phyloP scores from a whole-genome alignment of 2,888 invertebrate genomes.

The Eumacrocentrus americanus region DNA sequence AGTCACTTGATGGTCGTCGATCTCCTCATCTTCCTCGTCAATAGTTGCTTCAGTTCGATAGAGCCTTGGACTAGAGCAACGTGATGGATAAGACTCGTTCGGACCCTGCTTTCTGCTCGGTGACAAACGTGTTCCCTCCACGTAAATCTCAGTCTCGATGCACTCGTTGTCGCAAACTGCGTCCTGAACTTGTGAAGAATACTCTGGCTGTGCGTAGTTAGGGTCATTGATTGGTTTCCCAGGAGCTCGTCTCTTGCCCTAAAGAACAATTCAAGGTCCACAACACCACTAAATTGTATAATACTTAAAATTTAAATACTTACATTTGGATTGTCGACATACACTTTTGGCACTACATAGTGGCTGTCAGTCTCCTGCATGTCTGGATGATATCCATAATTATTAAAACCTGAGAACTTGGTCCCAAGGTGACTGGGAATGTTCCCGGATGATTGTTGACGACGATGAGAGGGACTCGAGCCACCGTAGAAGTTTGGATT shows the following conservation, averaged over 20 bases:
- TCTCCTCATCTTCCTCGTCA: conserved; percentile 48
- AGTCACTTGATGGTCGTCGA: conserved; percentile 33
- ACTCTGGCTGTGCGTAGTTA: conserved; percentile 42
- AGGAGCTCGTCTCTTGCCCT: too few relatives aligned
- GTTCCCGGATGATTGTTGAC: conserved; percentile 13
- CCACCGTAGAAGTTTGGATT: conserved; percentile 52
- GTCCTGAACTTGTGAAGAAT: conserved; percentile 23
- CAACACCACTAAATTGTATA: too few relatives aligned
- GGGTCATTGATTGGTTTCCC: conserved; percentile 1
- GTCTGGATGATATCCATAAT: conserved; percentile 54
- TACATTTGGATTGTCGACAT: conserved; percentile 52
- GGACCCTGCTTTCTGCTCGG: conserved; percentile 40
- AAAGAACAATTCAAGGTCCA: too few relatives aligned
- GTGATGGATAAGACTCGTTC: conserved; percentile 51
- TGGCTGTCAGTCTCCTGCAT: conserved; percentile 54
- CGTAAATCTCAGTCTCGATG: conserved; percentile 52
- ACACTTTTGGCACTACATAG: conserved; percentile 51
- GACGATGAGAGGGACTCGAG: conserved; percentile 43
- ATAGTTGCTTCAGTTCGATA: conserved; percentile 50
- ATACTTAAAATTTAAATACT: conserved; percentile 30
- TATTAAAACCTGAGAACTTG: conserved; percentile 48
- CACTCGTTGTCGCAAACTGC: conserved; percentile 39
- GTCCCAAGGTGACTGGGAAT: conserved; percentile 37
- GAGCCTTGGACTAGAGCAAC: conserved; percentile 48
- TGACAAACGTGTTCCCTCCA: conserved; percentile 44